Evolutionary conservation across 2,888 invertebrate genomes (phyloP), one percentile per base, ranked within the genome.

Genomic region (Nephrotoma guestfalica): DNA sequence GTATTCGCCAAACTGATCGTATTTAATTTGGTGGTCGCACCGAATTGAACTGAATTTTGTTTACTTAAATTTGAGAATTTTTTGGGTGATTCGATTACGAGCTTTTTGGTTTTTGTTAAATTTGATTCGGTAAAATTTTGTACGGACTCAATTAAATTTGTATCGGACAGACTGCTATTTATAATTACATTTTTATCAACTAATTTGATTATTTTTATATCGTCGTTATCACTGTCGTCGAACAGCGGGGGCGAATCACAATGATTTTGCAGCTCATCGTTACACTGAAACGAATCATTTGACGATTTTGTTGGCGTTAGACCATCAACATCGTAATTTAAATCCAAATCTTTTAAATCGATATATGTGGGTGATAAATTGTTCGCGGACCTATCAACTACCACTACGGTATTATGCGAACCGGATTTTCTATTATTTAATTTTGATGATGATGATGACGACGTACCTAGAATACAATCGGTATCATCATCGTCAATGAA

Each of bases 101-200:
- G 15, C 43, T 18, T 41, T 85, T 42, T 85, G 11, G 85, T 15
- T 85, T 42, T 85, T 4, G 85, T 85, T 9, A 30, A 11, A 71
- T 30, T 18, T 30, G 11, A 30, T 18, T 71, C 71, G 30, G 71
- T 9, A 30, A 30, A 71, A 71, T 71, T 71, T 11, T 71, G 18
- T 11, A 71, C 30, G 30, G 71, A 71, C 15, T 83, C 42, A 86
- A 57, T 86, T 30, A 86, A n/a, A 71, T 88, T 87, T 83, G 87
- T 87, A 87, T 87, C 87, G 2, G 88, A 88, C 83, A 87, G 86
- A 42, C 88, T 88, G 43, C 57, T 87, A 41, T 85, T 86, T 84
- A 87, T 87, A 30, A 30, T 71, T 42, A 84, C 4, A 45, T 51
- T 45, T 3, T 86, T 7, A 40, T 86, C 86, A 30, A 30, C 7